phyloP scores from a whole-genome alignment of 2,113 vertebrate species.

The Chaenogobius annularis region DNA sequence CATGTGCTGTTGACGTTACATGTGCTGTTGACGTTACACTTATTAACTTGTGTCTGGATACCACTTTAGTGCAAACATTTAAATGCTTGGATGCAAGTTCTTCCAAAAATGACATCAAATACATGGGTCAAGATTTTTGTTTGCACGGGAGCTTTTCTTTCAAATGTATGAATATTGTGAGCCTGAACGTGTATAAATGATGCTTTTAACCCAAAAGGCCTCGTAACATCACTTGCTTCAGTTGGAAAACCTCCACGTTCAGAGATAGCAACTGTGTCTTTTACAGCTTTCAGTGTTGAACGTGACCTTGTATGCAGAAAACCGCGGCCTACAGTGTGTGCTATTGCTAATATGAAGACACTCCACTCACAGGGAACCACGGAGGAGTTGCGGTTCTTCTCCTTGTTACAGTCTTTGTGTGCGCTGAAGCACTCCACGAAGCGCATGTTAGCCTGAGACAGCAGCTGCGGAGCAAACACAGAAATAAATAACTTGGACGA shows the following conservation, averaged over 20 bases:
- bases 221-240: neutral
- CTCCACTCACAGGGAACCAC: slow-evolving; percentile 93
- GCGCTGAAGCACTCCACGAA: slow-evolving; percentile 95
- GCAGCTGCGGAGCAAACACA: slow-evolving; percentile 79
- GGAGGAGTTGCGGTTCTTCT: slow-evolving; percentile 98
- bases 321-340: slow-evolving; percentile 21
- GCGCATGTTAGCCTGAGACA: slow-evolving; percentile 92
- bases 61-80: too few species aligned
- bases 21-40: too few species aligned
- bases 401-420: slow-evolving; percentile 98
- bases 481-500: neutral
- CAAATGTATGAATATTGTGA: slow-evolving; percentile 9
- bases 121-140: neutral
- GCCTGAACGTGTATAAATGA: neutral
- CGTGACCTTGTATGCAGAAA: slow-evolving; percentile 25
- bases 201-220: neutral
- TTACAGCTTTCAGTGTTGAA: neutral
- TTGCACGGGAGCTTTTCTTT: neutral
- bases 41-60: too few species aligned
- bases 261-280: neutral
- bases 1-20: too few species aligned
- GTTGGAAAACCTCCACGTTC: neutral
- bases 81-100: too few species aligned
- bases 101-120: neutral
- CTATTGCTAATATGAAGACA: slow-evolving; percentile 20